Evolutionary conservation across 1,140 invertebrate species (phyloP).

Genomic region (Antheraea mylitta): DNA sequence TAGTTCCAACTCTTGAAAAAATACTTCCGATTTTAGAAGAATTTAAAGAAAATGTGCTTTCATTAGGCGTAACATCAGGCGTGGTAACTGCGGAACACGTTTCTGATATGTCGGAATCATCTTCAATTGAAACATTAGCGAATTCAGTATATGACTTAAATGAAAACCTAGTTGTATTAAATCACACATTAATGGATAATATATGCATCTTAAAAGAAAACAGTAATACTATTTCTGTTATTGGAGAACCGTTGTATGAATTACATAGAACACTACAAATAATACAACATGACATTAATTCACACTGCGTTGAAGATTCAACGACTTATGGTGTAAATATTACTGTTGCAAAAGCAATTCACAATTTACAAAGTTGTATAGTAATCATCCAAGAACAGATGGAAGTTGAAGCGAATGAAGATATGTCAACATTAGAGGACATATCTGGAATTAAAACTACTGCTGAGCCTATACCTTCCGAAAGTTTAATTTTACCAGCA

Average conservation of each 20-base stretch:
- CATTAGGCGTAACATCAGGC: constrained; percentile 30
- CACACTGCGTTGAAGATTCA: constrained; percentile 56
- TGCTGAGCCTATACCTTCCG: constrained; percentile 60
- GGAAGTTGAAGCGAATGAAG: constrained; percentile 63
- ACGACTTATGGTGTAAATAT: constrained; percentile 37
- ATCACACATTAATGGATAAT: constrained; percentile 59
- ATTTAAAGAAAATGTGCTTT: constrained; percentile 52
- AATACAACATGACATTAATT: constrained; percentile 72
- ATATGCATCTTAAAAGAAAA: constrained; percentile 56
- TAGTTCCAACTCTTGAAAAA: constrained; percentile 44
- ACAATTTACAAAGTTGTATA: constrained; percentile 78
- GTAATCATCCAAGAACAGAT: constrained; percentile 75
- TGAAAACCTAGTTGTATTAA: constrained; percentile 54
- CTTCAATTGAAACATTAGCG: constrained; percentile 49
- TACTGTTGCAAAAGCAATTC: constrained; percentile 74
- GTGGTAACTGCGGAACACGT: constrained; percentile 43
- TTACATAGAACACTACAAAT: constrained; percentile 71
- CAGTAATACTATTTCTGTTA: constrained; percentile 63
- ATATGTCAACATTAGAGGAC: constrained; percentile 79
- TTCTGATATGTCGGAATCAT: constrained; percentile 61
- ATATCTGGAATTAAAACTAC: constrained; percentile 79
- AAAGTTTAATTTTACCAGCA: constrained; percentile 41
- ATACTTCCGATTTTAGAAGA: constrained; percentile 59
- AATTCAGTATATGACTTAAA: constrained; percentile 62
- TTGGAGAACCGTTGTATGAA: constrained; percentile 77